Base-by-base conservation (phyloP, 2,797 vertebrate genomes). In the Labeo calbasu region DNA sequence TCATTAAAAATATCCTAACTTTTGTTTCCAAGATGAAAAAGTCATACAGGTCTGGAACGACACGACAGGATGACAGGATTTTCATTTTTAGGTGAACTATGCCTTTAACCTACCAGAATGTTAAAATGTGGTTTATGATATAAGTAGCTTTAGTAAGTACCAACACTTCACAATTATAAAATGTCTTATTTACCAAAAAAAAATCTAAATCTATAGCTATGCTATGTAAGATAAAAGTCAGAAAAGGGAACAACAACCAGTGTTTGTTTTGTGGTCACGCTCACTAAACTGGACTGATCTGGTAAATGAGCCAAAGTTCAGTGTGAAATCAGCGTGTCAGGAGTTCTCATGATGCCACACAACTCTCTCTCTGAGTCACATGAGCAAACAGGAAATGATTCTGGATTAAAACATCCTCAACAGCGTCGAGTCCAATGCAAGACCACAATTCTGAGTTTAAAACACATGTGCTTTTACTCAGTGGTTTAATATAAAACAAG, bases 301-400 rank as follows among this genome's bases (percentile, higher is more conserved):
- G 40, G 17, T 9, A 3, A 10, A 14, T 21, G 36, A 70, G 36
- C 25, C 25, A 43, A 53, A 86, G 77, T 66, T 65, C 19, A 69
- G 57, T 5, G 40, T 46, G 28, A 81, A 68, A 57, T 50, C 55
- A 78, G 23, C 12, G 23, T 1, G 9, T 86, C 78, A 84, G 61
- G 61, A 70, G 79, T 17, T 61, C 25, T 83, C 36, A 68, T 46
- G 23, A 59, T 53, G 32, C 77, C 59, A 81, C 71, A 46, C n/a
- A 48, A 72, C 77, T 77, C 65, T 51, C 40, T 10, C 48, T 25
- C 55, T 12, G 53, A 46, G 32, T 86, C 87, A 86, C 83, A 86
- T 83, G 80, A 79, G 65, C 66, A 78, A 61, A 71, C 65, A 88
- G 85, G 79, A 86, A 86, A 6, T 73, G 15, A 23, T 25, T 80